These are phyloP conservation scores for Meriones psammophilus DNA, from an alignment of 2,797 vertebrate genomes.

Conservation along the genomic window DNA sequence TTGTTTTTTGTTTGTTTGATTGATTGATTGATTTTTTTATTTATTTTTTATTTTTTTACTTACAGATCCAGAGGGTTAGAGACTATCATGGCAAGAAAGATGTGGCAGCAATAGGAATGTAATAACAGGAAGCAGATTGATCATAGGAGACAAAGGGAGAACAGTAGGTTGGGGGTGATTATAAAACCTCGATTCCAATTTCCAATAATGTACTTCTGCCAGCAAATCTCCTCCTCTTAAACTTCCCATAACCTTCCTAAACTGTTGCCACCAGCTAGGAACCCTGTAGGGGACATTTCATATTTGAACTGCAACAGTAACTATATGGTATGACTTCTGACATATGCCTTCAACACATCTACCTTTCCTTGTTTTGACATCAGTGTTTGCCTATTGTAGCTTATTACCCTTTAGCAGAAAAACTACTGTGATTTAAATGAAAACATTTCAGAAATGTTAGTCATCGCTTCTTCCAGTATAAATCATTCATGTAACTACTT, in stretches of 20 bases:
- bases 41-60: not conserved
- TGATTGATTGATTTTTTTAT: not conserved
- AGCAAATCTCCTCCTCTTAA: not conserved
- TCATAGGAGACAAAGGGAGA: not conserved
- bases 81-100: not conserved
- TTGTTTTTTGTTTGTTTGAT: not conserved
- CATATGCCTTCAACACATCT: not conserved
- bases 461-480: not conserved
- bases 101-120: not conserved
- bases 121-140: not conserved
- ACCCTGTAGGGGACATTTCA: not conserved
- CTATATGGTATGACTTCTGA: not conserved
- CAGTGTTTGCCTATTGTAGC: slow-evolving; percentile 7
- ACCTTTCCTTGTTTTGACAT: not conserved
- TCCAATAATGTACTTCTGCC: not conserved
- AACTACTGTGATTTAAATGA: not conserved
- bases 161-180: not conserved
- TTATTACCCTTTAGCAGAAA: slow-evolving; percentile 23
- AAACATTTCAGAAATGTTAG: slow-evolving; percentile 8
- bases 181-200: not conserved
- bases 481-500: slow-evolving; percentile 38
- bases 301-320: not conserved
- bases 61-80: not conserved
- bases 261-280: not conserved
- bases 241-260: not conserved